Evolutionary conservation across 1,140 invertebrate species (phyloP).

Genomic region (Atta texana): DNA sequence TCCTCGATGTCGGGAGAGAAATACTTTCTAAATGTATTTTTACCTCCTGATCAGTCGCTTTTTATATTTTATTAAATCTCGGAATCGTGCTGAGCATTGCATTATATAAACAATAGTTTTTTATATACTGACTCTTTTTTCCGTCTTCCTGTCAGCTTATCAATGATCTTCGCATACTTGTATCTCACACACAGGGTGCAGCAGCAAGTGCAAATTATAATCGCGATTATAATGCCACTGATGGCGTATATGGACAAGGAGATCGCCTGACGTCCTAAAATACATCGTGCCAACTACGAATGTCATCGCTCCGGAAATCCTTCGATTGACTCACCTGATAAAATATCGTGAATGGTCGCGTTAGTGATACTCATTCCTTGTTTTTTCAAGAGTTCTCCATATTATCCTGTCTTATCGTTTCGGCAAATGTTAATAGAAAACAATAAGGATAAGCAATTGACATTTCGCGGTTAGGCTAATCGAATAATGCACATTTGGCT

Average conservation of each 20-base stretch:
- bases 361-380: constrained; percentile 33
- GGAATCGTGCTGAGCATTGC: background rate
- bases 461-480: constrained; percentile 19
- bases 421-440: background rate
- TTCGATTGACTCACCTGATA: constrained; percentile 33
- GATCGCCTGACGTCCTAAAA: constrained; percentile 25
- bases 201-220: constrained; percentile 77
- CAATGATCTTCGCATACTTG: constrained; percentile 67
- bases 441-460: background rate
- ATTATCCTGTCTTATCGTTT: background rate
- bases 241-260: constrained; percentile 58
- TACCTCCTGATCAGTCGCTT: background rate
- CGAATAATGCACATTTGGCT: constrained; percentile 6
- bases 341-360: background rate
- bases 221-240: constrained; percentile 62
- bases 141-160: constrained; percentile 66
- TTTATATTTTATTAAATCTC: background rate
- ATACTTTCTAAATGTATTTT: constrained; percentile 41
- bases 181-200: constrained; percentile 78
- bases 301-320: background rate
- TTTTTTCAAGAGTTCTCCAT: background rate
- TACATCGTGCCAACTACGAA: background rate
- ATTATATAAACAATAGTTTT: too few relatives aligned
- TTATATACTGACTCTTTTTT: constrained; percentile 63
- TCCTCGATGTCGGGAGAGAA: constrained; percentile 21